These are phyloP conservation scores for Lagria hirta DNA, from an alignment of 2,888 invertebrate species.

Conservation along the genomic window DNA sequence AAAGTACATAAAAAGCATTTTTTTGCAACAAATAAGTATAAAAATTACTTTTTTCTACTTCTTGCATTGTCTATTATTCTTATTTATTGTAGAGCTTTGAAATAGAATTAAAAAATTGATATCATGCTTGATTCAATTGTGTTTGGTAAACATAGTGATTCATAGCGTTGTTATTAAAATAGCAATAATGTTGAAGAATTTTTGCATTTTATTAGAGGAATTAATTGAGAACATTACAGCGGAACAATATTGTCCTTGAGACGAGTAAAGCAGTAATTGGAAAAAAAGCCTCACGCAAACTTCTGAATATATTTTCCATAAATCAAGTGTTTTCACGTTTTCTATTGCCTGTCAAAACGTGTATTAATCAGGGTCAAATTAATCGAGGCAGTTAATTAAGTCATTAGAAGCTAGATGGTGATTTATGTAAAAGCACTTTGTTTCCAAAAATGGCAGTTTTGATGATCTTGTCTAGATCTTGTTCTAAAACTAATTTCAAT, in stretches of 20 bases:
- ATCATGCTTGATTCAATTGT: conserved; percentile 1
- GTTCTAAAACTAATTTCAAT: background rate
- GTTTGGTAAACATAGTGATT: background rate
- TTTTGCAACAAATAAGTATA: too few relatives aligned
- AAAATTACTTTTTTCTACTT: too few relatives aligned
- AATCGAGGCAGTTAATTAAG: conserved; percentile 20
- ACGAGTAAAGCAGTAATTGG: background rate
- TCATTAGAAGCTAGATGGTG: conserved; percentile 13
- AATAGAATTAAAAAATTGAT: background rate
- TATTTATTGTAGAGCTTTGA: background rate
- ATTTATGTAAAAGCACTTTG: too few relatives aligned
- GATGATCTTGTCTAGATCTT: background rate
- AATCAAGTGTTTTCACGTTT: conserved; percentile 15
- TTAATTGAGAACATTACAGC: background rate
- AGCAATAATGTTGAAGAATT: too few relatives aligned
- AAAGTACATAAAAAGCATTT: too few relatives aligned
- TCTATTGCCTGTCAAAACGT: conserved; percentile 19
- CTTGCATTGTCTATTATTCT: background rate
- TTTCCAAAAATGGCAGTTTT: too few relatives aligned
- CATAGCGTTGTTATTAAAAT: too few relatives aligned
- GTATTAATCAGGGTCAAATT: conserved; percentile 22
- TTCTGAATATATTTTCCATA: conserved; percentile 10
- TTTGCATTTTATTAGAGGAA: background rate
- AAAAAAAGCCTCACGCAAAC: background rate
- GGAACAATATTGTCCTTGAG: conserved; percentile 1